Conservation (phyloP, 2,113 vertebrate species). For the Notarius quadriscutis region DNA sequence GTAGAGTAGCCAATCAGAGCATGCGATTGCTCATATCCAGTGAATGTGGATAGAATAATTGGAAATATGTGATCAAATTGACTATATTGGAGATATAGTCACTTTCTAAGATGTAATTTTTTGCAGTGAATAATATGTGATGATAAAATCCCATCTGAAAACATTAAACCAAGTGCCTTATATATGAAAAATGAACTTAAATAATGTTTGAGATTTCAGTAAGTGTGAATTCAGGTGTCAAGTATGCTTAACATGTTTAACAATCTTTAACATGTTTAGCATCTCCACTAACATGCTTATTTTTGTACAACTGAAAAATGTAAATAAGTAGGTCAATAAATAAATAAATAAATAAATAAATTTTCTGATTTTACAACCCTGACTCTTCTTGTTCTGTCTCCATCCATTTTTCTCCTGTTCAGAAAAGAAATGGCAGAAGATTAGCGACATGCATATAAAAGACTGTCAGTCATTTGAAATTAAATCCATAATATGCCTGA, state of each 20-base stretch:
- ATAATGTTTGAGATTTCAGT: neutral
- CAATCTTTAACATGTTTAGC: neutral
- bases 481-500: constrained; percentile 67
- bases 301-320: neutral
- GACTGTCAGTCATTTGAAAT: constrained; percentile 78
- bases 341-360: neutral
- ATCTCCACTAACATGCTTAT: neutral
- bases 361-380: neutral
- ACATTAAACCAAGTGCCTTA: neutral
- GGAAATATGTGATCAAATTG: no score
- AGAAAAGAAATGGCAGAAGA: constrained; percentile 65
- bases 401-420: constrained; percentile 43
- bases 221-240: neutral
- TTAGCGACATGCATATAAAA: constrained; percentile 70
- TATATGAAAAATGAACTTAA: neutral
- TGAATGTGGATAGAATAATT: no score
- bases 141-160: neutral
- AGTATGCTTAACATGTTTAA: neutral
- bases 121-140: neutral
- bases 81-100: no score
- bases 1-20: no score
- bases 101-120: neutral
- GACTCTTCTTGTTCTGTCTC: neutral
- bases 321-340: neutral
- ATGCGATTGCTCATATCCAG: no score